Conservation (phyloP, 2,113 vertebrate genomes). For the Neolamprologus hecqui region DNA sequence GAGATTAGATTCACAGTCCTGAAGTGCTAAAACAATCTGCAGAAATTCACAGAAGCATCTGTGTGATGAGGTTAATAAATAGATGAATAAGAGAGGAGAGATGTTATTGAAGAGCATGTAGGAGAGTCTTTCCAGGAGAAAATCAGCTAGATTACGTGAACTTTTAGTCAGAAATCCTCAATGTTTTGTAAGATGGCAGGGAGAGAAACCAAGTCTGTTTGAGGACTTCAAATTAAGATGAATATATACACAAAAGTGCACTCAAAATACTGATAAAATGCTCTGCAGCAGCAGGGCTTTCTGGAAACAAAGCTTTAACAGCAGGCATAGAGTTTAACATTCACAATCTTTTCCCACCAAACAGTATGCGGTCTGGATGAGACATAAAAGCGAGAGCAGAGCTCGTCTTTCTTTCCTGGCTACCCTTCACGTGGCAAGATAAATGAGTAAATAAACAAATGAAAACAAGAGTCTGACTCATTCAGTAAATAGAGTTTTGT, state of each 20-base stretch:
- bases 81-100: neutral
- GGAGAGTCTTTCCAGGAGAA: neutral
- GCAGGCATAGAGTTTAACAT: neutral
- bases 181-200: neutral
- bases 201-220: neutral
- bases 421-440: neutral
- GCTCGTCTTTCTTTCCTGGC: neutral
- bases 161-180: neutral
- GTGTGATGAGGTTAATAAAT: neutral
- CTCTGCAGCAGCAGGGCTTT: neutral
- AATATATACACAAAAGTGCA: neutral
- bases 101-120: neutral
- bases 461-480: neutral
- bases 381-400: neutral
- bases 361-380: constrained; percentile 7
- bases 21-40: neutral
- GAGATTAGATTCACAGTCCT: neutral
- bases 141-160: neutral
- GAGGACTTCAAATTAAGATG: neutral
- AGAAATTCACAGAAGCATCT: neutral
- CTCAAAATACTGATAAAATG: neutral
- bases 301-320: neutral
- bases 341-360: neutral
- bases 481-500: neutral
- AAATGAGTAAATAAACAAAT: constrained; percentile 7